Percentiles rank a stretch among this genome's conserved stretches.
Conservation (phyloP, 2,797 vertebrate genomes). For the Graptemys geographica region DNA sequence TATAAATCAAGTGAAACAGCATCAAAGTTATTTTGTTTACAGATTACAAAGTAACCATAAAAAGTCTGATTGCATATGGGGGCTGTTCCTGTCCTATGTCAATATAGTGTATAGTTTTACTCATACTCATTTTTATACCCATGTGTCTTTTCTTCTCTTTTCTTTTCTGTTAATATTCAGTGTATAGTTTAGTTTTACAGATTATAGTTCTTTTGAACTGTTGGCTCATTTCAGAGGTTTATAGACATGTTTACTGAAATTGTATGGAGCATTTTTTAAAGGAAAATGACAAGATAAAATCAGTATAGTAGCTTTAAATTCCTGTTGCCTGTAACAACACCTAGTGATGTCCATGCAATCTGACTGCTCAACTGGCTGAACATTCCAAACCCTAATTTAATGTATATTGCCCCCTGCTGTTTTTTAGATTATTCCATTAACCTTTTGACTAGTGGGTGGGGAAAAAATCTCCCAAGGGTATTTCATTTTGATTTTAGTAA, state of each 20-base stretch:
- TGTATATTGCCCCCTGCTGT: background rate
- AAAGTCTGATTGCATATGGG: background rate
- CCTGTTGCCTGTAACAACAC: rapidly evolving
- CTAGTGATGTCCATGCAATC: rapidly evolving
- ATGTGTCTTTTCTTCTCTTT: background rate
- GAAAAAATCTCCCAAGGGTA: background rate
- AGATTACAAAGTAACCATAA: background rate
- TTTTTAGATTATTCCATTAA: background rate
- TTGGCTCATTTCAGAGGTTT: background rate
- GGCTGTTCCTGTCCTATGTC: background rate
- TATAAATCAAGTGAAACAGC: background rate
- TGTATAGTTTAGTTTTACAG: background rate
- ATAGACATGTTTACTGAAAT: background rate
- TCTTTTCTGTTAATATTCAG: background rate
- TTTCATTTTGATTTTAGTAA: background rate
- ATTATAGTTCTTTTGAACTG: background rate
- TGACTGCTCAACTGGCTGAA: background rate
- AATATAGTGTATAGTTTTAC: background rate
- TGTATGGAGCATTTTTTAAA: background rate
- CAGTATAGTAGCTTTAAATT: background rate
- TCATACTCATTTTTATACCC: background rate
- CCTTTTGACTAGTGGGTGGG: background rate
- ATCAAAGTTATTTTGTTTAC: background rate
- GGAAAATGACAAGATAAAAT: background rate
- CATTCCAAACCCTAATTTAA: background rate